Conservation (phyloP, 2,113 vertebrate genomes). For the Genyomyrus donnyi region DNA sequence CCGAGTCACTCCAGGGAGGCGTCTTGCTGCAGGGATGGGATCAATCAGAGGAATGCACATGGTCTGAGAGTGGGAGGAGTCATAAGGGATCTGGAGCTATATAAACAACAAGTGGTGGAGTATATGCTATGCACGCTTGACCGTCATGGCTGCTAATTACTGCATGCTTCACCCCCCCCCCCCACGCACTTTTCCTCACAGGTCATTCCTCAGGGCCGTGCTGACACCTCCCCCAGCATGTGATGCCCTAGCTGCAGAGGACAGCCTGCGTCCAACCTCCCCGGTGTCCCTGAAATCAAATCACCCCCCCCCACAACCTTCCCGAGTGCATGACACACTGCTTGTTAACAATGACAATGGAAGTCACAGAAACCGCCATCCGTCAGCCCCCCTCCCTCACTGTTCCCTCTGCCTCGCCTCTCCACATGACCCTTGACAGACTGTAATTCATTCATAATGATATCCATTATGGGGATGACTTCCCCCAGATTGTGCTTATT, state of each 20-base stretch:
- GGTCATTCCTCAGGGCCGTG: background rate
- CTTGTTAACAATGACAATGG: background rate
- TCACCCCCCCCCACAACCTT: background rate
- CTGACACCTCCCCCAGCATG: background rate
- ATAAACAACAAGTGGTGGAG: background rate
- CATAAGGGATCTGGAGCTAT: background rate
- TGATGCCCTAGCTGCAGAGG: background rate
- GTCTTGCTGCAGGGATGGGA: background rate
- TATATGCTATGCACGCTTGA: background rate
- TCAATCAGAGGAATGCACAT: background rate
- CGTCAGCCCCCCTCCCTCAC: background rate
- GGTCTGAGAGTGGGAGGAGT: background rate
- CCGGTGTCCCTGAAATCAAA: background rate
- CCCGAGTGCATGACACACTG: background rate
- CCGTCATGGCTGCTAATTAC: background rate
- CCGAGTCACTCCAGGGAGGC: background rate
- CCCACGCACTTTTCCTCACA: background rate
- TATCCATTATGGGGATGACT: slow-evolving; percentile 9
- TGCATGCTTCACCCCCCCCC: background rate
- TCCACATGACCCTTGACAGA: background rate
- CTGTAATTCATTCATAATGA: slow-evolving; percentile 17
- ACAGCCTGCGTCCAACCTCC: background rate
- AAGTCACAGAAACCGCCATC: background rate
- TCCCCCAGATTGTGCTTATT: background rate
- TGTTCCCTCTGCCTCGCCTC: background rate